Evolutionary conservation across 2,113 vertebrate genomes (phyloP), one percentile per base, ranked within the genome.

Genomic region (Dendrocopos noguchii): DNA sequence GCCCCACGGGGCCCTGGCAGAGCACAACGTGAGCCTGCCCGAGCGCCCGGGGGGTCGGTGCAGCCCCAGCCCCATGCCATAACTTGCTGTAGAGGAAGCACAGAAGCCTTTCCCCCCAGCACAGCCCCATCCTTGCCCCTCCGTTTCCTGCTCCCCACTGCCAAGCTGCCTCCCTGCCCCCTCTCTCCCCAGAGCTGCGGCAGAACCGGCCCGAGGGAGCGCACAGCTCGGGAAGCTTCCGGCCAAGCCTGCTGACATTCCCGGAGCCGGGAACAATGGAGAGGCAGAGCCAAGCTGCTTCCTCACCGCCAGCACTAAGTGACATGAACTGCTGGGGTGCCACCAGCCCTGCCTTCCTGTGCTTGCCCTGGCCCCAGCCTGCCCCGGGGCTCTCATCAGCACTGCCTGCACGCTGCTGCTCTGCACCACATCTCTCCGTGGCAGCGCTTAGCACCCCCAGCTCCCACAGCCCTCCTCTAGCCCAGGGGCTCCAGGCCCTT

Each of bases 191-290:
- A 90, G 80, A 90, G 76, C 88, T 93, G 71, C 87, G 85, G 85
- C 72, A 85, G 83, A 93, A 77, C 70, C 84, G 90, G 92, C 93
- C 88, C 65, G 88, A 95, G 87, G 95, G 42, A 93, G 12, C 0
- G 12, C 91, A 88, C 95, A 96, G 95, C 94, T 91, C 83, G 90
- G 85, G 57, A 95, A 94, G 92, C 85, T 95, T 94, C 90, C 80
- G 88, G 87, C 93, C 94, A 90, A 93, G 87, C 94, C 94, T 93
- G 88, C 87, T 92, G 90, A 92, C 91, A 92, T 91, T 94, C 87
- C 75, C 90, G 87, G 65, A 20, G 63, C 21, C 90, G 60, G 82
- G 90, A 96, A 95, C 87, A 94, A 95, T 72, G 78, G 80, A 78
- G 87, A 92, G 95, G 33, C 68, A 18, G 61, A 94, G 93, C 93